Base-by-base conservation (phyloP, 1,140 invertebrate species). In the Subanguina moxae region DNA sequence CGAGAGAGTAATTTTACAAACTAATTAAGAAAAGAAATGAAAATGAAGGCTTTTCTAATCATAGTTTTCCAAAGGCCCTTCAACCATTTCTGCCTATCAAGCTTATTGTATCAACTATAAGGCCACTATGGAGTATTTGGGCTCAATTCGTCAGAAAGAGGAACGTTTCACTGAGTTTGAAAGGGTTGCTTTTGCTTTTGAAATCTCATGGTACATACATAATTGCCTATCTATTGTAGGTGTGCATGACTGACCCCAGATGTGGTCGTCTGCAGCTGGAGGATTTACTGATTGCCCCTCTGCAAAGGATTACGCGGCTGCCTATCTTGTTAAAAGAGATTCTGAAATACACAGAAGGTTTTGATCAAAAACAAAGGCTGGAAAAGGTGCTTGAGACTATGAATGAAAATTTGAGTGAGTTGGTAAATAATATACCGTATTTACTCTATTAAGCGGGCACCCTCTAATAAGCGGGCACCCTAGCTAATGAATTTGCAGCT, bases 231-330 rank as follows among this genome's bases (percentile, higher is more conserved):
- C 7, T 45, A 1, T 48, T 1, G 45, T 19, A 68, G 67, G 42
- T 77, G n/a, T 78, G 76, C 59, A 38, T 76, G 61, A 62, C 45
- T 7, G 75, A 78, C 59, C 56, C 70, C n/a, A 21, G 73, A 28
- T 67, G 74, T 73, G 74, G 70, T 45, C 17, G 88, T 64, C 83
- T 89, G 5, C 87, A 88, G 77, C 78, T 89, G 30, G 88, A 87
- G 9, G 88, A 89, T 79, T 83, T 89, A 1, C 81, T 89, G 45
- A 88, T 89, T 38, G 86, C 88, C 1, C 88, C 88, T 13, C 87
- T 89, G 65, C 88, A 89, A 80, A 87, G 89, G 78, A 88, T 88
- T 64, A 89, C 89, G 83, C 87, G 88, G 76, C 84, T 89, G 19
- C 88, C 88, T 27, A 82, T 89, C 1, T 84, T 89, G 28, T 83